Evolutionary conservation across 2,888 invertebrate species (phyloP), one percentile per base, ranked within the genome.

Genomic region (Ochropleura leucogaster): DNA sequence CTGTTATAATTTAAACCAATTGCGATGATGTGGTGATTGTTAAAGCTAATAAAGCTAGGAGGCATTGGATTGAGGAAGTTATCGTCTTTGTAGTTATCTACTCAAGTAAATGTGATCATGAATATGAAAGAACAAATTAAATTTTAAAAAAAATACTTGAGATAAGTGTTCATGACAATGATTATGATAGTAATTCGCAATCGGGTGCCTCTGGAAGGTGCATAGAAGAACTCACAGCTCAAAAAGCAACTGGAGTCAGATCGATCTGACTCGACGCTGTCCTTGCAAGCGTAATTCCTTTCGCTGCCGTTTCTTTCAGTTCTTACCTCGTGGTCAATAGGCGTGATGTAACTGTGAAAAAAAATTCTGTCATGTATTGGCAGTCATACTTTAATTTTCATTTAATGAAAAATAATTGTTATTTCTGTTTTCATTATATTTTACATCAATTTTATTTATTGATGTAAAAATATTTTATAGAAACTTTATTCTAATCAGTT

Each of bases 211-310:
- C 80, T 77, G 59, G 59, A 78, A 76, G 71, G 88, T 88, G 89
- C 88, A 81, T 82, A 85, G 68, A 82, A 76, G 75, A 89, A 96
- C 96, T 96, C 95, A 96, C 96, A 96, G 94, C 96, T 96, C 91
- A 96, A 90, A 95, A 96, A 96, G 95, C 96, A 96, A 94, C 96
- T 96, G 89, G 96, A 96, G 85, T 95, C 96, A 91, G 96, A 96
- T 77, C 92, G 92, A 68, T 95, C 95, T 90, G 96, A 95, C 90
- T 90, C 93, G 84, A 88, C 88, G 82, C 91, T 91, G 81, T 93
- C 94, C 92, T 93, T 94, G 91, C 93, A 94, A 93, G 93, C 93
- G 89, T 84, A 87, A 86, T 87, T 92, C 90, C 91, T 89, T 81
- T 91, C 92, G 84, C 89, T 92, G 82, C 86, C 89, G 49, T 87